These are phyloP conservation scores for Lutraria lutraria DNA, from an alignment of 2,888 invertebrate species.

Conservation along the genomic window DNA sequence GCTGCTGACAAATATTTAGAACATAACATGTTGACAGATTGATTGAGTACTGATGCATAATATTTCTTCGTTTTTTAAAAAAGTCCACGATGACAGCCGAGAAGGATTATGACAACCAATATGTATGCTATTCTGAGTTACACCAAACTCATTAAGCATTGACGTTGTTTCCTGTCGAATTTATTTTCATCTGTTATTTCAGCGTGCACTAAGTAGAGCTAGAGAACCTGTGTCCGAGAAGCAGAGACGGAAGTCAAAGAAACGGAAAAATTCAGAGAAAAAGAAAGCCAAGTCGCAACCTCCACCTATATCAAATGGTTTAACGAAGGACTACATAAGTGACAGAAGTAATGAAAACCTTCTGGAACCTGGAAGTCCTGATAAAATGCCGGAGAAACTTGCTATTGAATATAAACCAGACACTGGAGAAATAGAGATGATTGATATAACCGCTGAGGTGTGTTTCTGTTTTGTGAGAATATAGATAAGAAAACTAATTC, in stretches of 20 bases:
- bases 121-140: too few relatives aligned
- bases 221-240: conserved; percentile 75
- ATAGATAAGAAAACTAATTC: too few relatives aligned
- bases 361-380: conserved; percentile 68
- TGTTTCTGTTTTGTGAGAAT: background rate
- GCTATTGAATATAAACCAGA: conserved; percentile 58
- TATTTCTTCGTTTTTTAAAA: too few relatives aligned
- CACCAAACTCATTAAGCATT: too few relatives aligned
- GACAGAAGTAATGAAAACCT: conserved; percentile 80
- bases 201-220: conserved; percentile 81
- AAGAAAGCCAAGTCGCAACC: conserved; percentile 69
- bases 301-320: conserved; percentile 73
- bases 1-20: too few relatives aligned
- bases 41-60: too few relatives aligned
- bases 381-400: conserved; percentile 56
- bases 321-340: conserved; percentile 76
- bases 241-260: conserved; percentile 72
- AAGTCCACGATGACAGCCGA: too few relatives aligned
- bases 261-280: conserved; percentile 63
- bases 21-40: too few relatives aligned
- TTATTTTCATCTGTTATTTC: background rate
- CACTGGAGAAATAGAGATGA: conserved; percentile 61
- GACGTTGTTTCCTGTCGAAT: too few relatives aligned
- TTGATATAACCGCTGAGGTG: conserved; percentile 56
- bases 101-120: too few relatives aligned